phyloP scores from a whole-genome alignment of 2,113 vertebrate genomes.

The Lipophrys pholis region DNA sequence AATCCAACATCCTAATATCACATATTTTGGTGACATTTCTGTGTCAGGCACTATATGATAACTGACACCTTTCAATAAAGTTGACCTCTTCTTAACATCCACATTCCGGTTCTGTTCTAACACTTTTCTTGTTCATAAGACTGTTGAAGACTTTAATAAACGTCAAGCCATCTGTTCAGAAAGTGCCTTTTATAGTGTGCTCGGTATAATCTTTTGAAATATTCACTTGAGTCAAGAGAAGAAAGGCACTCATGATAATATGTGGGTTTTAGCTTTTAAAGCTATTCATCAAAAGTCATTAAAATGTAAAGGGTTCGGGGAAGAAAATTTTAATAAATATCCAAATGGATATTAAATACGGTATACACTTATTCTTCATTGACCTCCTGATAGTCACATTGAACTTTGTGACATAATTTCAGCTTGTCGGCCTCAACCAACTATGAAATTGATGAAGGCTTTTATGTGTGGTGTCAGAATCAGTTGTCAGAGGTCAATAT shows the following conservation, averaged over 20 bases:
- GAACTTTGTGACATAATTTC: background rate
- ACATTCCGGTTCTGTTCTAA: too few relatives aligned
- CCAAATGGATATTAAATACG: constrained; percentile 17
- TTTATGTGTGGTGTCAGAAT: background rate
- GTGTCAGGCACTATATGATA: too few relatives aligned
- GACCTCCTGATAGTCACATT: constrained; percentile 15
- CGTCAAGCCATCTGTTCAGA: background rate
- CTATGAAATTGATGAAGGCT: background rate
- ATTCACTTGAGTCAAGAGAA: background rate
- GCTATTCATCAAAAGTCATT: constrained; percentile 27
- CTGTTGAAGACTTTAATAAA: too few relatives aligned
- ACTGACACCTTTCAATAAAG: too few relatives aligned
- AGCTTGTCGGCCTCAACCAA: constrained; percentile 2
- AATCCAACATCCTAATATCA: too few relatives aligned
- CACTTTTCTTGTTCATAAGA: too few relatives aligned
- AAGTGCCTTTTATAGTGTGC: background rate
- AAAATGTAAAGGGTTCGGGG: constrained; percentile 24
- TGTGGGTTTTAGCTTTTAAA: constrained; percentile 11
- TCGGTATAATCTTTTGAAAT: background rate
- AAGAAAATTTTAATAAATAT: constrained; percentile 28
- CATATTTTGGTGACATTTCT: too few relatives aligned
- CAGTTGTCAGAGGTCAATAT: background rate
- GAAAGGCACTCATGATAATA: background rate
- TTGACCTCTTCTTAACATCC: too few relatives aligned
- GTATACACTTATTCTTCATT: constrained; percentile 1